Evolutionary conservation across 30 jellyfish, hydroid and myxozoan species (phyloP).

Genomic region (Nemopilema nomurai): DNA sequence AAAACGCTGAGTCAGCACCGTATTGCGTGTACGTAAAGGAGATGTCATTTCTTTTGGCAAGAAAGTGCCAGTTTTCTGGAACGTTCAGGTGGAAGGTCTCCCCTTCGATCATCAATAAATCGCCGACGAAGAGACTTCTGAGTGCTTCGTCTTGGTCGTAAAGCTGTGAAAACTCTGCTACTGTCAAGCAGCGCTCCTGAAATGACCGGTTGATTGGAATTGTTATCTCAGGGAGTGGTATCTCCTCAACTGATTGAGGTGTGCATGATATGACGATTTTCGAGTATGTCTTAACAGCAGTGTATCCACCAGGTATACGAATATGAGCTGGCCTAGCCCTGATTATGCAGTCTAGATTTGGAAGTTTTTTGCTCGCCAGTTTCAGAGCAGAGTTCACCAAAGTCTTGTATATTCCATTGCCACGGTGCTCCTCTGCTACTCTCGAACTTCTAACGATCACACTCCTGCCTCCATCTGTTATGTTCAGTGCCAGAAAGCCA

Average conservation of each 20-base stretch:
- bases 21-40: conserved; percentile 3
- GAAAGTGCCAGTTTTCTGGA: conserved; percentile 19
- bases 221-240: not conserved
- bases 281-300: not conserved
- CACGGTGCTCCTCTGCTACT: conserved; percentile 53
- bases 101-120: conserved; percentile 44
- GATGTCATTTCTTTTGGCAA: conserved; percentile 23
- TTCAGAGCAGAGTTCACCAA: conserved; percentile 27
- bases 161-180: conserved; percentile 9
- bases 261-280: conserved; percentile 24
- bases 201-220: conserved; percentile 4
- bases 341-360: conserved; percentile 10
- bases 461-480: conserved; percentile 50
- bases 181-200: conserved; percentile 9
- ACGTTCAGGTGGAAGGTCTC: conserved; percentile 28
- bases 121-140: conserved; percentile 25
- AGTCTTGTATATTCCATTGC: conserved; percentile 43
- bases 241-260: conserved; percentile 9
- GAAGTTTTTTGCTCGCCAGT: conserved; percentile 6
- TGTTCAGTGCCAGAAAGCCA: conserved; percentile 46
- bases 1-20: not conserved
- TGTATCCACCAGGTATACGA: conserved; percentile 35
- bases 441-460: conserved; percentile 55
- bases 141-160: not conserved
- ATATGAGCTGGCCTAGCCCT: conserved; percentile 48